A percentile compares a stretch with the other conserved stretches of the same genome.
Conservation (phyloP, 2,113 vertebrate species). For the Psilopogon haemacephalus region DNA sequence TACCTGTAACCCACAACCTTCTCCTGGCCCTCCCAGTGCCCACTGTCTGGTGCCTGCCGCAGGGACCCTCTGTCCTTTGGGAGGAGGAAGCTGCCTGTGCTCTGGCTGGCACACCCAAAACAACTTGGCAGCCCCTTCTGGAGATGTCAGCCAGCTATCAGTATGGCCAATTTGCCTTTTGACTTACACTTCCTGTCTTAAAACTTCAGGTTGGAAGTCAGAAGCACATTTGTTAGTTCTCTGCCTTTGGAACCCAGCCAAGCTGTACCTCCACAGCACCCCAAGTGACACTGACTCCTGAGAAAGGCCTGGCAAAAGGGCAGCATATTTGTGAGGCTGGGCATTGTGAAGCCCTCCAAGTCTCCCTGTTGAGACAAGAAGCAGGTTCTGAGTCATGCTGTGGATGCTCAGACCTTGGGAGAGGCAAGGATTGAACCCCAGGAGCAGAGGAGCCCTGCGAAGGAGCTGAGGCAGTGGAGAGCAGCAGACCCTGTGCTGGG, state of each 20-base stretch:
- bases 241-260: background rate
- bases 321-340: background rate
- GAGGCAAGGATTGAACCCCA: background rate
- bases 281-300: background rate
- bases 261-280: background rate
- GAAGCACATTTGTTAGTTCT: background rate
- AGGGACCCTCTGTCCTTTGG: background rate
- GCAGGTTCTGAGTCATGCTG: background rate
- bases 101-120: background rate
- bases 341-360: background rate
- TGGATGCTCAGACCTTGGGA: background rate
- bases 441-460: background rate
- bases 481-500: accelerated
- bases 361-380: background rate
- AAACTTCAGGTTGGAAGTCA: background rate
- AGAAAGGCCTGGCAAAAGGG: background rate
- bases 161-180: background rate
- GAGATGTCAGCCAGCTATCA: background rate
- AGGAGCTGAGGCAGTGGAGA: background rate
- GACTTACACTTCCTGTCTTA: background rate
- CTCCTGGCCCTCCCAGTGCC: background rate
- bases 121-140: background rate
- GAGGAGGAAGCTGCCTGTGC: background rate
- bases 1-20: too few species aligned
- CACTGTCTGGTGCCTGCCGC: background rate